These are phyloP conservation scores for Physocephala rufipes DNA, from an alignment of 2,888 invertebrate genomes.

Conservation along the genomic window DNA sequence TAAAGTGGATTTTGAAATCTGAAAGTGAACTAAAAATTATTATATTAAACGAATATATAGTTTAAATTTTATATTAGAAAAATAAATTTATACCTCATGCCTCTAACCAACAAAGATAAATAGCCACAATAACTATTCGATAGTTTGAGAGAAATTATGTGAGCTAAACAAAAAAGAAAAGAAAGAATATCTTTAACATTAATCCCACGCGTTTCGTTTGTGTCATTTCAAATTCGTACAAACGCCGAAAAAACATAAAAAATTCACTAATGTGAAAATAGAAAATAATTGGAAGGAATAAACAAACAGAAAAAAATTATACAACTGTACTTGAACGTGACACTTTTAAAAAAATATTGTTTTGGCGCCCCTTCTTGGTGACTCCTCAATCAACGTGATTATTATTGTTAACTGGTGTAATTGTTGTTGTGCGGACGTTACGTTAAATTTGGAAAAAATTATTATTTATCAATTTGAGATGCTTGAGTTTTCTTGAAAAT, in stretches of 20 bases:
- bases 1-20: background rate
- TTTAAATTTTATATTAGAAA: conserved; percentile 3
- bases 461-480: too few species aligned
- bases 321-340: conserved; percentile 17
- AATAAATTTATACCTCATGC: background rate
- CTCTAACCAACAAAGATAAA: background rate
- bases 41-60: conserved; percentile 10
- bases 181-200: background rate
- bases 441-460: too few species aligned
- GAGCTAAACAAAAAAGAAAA: background rate
- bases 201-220: background rate
- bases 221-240: conserved; percentile 25
- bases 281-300: background rate
- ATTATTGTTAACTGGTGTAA: too few species aligned
- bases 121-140: background rate
- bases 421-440: too few species aligned
- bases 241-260: background rate
- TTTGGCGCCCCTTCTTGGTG: conserved; percentile 15
- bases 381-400: background rate
- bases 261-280: background rate
- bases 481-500: too few species aligned
- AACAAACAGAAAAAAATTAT: background rate
- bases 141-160: background rate
- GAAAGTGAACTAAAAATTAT: conserved; percentile 26
- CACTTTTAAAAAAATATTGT: background rate